Conservation (phyloP, 2,888 invertebrate genomes). For the Ectropis crepuscularia region DNA sequence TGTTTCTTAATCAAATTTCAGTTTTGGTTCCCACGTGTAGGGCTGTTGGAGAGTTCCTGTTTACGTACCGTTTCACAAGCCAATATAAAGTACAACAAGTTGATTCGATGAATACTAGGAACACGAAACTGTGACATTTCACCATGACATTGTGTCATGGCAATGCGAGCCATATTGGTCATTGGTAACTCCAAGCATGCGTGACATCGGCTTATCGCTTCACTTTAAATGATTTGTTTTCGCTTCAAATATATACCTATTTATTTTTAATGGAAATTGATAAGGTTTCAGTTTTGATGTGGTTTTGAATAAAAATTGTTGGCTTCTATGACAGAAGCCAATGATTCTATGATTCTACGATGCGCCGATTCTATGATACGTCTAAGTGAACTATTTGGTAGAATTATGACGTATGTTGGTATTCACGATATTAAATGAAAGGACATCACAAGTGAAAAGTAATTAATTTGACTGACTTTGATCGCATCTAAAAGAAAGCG, state of each 20-base stretch:
- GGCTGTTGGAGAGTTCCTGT: constrained; percentile 13
- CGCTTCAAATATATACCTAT: constrained; percentile 3
- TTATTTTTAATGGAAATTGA: neutral
- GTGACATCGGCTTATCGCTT: constrained; percentile 20
- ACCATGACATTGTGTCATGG: constrained; percentile 33
- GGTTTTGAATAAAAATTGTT: too few relatives aligned
- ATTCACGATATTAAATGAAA: too few relatives aligned
- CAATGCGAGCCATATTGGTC: constrained; percentile 19
- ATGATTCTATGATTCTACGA: too few relatives aligned
- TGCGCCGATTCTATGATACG: too few relatives aligned
- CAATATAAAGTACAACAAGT: constrained; percentile 22
- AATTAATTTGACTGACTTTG: too few relatives aligned
- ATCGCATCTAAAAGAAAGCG: too few relatives aligned
- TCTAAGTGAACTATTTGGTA: too few relatives aligned
- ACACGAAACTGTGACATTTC: constrained; percentile 9
- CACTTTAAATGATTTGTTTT: neutral
- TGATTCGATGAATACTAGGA: constrained; percentile 1
- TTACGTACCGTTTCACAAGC: constrained; percentile 17
- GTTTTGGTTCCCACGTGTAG: constrained; percentile 21
- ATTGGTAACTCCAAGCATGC: constrained; percentile 14
- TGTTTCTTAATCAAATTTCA: constrained; percentile 12
- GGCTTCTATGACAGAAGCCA: too few relatives aligned
- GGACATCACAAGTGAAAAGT: too few relatives aligned
- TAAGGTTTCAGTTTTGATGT: neutral
- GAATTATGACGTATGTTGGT: too few relatives aligned